phyloP scores from a whole-genome alignment of 1,140 invertebrate species.

The Polyergus mexicanus region DNA sequence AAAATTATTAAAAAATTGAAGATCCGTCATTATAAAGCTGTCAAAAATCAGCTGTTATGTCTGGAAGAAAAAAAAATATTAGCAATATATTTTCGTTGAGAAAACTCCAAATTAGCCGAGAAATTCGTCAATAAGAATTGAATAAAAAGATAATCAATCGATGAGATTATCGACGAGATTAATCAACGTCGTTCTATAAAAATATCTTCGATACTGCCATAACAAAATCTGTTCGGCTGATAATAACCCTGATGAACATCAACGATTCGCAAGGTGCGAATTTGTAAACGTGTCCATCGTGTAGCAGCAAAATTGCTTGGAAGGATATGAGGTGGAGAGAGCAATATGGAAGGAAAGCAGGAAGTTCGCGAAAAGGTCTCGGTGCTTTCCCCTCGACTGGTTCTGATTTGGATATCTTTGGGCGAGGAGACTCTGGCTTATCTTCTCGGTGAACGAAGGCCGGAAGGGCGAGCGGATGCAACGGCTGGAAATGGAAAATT shows the following conservation, averaged over 20 bases:
- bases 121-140: neutral
- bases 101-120: neutral
- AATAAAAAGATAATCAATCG: neutral
- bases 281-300: constrained; percentile 36
- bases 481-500: constrained; percentile 76
- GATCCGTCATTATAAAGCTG: neutral
- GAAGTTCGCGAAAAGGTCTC: constrained; percentile 40
- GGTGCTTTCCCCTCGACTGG: constrained; percentile 22
- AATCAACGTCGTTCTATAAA: neutral
- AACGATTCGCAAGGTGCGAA: constrained; percentile 22
- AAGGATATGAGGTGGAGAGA: neutral
- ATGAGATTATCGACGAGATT: neutral
- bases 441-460: neutral
- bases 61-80: neutral
- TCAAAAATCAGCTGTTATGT: neutral
- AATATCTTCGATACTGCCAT: constrained; percentile 29
- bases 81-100: neutral
- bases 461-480: neutral
- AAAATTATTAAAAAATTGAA: neutral
- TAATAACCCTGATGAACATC: constrained; percentile 56
- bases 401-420: constrained; percentile 62
- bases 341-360: neutral
- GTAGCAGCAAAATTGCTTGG: neutral
- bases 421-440: constrained; percentile 45
- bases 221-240: constrained; percentile 17